Evolutionary conservation across 2,113 vertebrate species (phyloP).

Genomic region (Lucifuga dentata): DNA sequence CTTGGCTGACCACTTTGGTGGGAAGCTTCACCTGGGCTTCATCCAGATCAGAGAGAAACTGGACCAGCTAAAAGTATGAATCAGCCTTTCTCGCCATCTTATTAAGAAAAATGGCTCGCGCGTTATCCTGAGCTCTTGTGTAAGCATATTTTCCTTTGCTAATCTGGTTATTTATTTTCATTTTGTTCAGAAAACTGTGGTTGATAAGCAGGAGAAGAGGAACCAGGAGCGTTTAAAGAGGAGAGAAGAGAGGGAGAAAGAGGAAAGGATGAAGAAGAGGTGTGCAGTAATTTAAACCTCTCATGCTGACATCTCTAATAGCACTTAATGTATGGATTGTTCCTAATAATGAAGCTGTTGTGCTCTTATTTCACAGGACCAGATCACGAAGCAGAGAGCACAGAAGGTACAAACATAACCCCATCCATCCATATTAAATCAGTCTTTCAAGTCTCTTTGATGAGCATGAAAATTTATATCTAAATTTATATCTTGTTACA

Average conservation of each 20-base stretch:
- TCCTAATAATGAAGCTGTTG: background rate
- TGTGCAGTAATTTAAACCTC: slow-evolving; percentile 30
- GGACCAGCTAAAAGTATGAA: slow-evolving; percentile 91
- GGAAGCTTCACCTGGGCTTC: slow-evolving; percentile 98
- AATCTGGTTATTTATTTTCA: background rate
- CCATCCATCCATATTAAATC: background rate
- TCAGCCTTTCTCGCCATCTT: background rate
- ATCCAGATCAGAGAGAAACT: slow-evolving; percentile 98
- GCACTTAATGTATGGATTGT: background rate
- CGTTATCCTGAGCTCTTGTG: no score
- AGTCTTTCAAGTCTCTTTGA: no score
- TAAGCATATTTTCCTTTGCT: background rate
- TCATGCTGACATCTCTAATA: background rate
- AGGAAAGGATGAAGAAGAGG: slow-evolving; percentile 88
- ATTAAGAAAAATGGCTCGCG: no score
- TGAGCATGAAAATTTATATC: background rate
- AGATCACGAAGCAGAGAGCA: slow-evolving; percentile 92
- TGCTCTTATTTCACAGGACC: slow-evolving; percentile 81
- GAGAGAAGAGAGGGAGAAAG: slow-evolving; percentile 95
- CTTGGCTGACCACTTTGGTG: slow-evolving; percentile 98
- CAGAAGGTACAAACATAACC: slow-evolving; percentile 71
- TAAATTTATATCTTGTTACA: background rate
- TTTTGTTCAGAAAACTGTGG: slow-evolving; percentile 91
- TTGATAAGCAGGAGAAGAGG: slow-evolving; percentile 96
- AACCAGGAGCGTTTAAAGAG: slow-evolving; percentile 96